phyloP scores from a whole-genome alignment of 2,888 invertebrate genomes.

The Gordius sp. region DNA sequence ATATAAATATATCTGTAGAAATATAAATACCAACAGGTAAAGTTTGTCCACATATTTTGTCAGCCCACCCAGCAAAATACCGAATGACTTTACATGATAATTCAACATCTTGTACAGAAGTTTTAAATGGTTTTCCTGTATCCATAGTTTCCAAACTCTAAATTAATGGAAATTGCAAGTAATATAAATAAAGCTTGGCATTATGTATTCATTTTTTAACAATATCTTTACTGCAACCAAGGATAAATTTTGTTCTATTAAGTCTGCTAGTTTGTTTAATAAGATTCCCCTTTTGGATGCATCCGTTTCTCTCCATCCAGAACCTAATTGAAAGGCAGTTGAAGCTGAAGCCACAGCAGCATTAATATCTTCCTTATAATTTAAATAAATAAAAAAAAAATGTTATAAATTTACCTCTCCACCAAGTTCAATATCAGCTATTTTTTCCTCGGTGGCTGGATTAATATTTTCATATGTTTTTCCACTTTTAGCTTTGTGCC shows the following conservation, averaged over 20 bases:
- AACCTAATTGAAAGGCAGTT: neutral
- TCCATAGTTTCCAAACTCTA: slow-evolving; percentile 62
- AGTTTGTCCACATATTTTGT: slow-evolving; percentile 57
- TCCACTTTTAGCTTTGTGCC: slow-evolving; percentile 19
- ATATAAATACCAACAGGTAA: slow-evolving; percentile 37
- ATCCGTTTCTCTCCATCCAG: slow-evolving; percentile 12
- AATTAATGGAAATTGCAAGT: slow-evolving; percentile 27
- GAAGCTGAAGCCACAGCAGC: neutral
- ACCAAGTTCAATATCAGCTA: slow-evolving; percentile 19
- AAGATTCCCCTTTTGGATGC: slow-evolving; percentile 22
- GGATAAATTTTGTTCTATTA: slow-evolving; percentile 31
- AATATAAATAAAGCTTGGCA: slow-evolving; percentile 12
- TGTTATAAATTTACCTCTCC: neutral
- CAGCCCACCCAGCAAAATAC: slow-evolving; percentile 58
- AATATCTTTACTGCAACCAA: neutral
- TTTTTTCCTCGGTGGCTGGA: slow-evolving; percentile 18
- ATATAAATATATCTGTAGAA: neutral
- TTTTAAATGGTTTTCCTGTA: slow-evolving; percentile 34
- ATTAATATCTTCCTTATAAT: slow-evolving; percentile 12
- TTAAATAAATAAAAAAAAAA: neutral
- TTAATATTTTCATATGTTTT: slow-evolving; percentile 19
- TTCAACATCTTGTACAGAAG: slow-evolving; percentile 29
- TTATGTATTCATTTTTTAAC: no score
- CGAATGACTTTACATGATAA: slow-evolving; percentile 28
- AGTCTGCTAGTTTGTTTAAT: slow-evolving; percentile 33